Evolutionary conservation across 1,140 invertebrate genomes (phyloP).

Genomic region (Anagrus nilaparvatae): DNA sequence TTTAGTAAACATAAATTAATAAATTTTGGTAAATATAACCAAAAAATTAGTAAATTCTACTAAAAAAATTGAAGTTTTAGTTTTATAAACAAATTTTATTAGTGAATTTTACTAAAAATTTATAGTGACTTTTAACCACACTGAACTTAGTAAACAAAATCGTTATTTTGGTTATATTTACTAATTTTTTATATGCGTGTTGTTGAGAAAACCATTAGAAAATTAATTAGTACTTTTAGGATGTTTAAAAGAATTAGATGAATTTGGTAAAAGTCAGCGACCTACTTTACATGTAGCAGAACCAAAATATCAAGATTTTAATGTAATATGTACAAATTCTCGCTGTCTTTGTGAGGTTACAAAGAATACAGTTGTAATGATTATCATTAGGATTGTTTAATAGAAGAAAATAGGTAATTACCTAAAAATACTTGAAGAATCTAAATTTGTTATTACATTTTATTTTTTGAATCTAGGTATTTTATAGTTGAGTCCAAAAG

Average conservation of each 20-base stretch:
- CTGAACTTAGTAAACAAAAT: too few relatives aligned
- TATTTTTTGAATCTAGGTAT: conserved; percentile 48
- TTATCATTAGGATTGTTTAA: conserved; percentile 80
- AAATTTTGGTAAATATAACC: too few relatives aligned
- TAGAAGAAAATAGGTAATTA: conserved; percentile 66
- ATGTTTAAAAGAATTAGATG: conserved; percentile 59
- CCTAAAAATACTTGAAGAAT: conserved; percentile 1
- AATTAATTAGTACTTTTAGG: conserved; percentile 70
- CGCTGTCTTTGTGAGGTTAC: conserved; percentile 65
- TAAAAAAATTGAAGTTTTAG: too few relatives aligned
- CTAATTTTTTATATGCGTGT: too few relatives aligned
- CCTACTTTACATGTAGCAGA: conserved; percentile 81
- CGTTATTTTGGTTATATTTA: too few relatives aligned
- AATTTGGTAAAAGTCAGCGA: conserved; percentile 58
- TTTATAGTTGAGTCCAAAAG: conserved; percentile 93
- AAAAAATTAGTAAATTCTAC: too few relatives aligned
- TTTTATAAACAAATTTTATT: too few relatives aligned
- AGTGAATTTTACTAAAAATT: too few relatives aligned
- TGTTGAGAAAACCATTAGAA: conserved; percentile 70
- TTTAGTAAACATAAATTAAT: too few relatives aligned
- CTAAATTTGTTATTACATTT: neutral
- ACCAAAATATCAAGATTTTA: conserved; percentile 63
- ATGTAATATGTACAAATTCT: conserved; percentile 76
- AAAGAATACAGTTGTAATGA: conserved; percentile 84
- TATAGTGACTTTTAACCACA: too few relatives aligned